Conservation (phyloP, 2,888 invertebrate genomes). For the Eristalis pertinax region DNA sequence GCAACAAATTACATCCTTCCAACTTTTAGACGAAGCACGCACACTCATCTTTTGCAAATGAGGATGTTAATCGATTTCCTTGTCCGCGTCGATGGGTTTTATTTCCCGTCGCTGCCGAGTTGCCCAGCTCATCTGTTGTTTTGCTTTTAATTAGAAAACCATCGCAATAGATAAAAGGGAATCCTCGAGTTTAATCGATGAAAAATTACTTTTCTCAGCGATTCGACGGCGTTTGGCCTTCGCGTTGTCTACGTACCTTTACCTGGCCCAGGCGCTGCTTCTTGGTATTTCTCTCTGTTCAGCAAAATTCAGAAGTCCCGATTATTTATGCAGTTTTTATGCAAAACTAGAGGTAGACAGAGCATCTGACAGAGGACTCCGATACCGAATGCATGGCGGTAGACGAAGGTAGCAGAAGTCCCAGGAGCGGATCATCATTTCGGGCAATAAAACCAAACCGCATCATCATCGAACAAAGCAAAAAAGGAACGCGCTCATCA, state of each 20-base stretch:
- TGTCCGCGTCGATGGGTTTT: constrained; percentile 14
- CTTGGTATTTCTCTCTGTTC: neutral
- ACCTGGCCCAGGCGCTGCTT: constrained; percentile 8
- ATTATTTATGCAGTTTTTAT: constrained; percentile 80
- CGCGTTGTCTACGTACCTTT: constrained; percentile 32
- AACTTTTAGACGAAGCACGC: neutral
- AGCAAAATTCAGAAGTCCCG: constrained; percentile 47
- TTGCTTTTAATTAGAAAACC: constrained; percentile 39
- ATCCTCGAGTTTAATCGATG: constrained; percentile 48
- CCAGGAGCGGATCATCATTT: constrained; percentile 53
- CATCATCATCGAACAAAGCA: constrained; percentile 60
- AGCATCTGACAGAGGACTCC: constrained; percentile 34
- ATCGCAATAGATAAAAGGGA: constrained; percentile 60
- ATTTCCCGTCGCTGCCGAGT: neutral
- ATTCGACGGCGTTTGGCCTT: neutral
- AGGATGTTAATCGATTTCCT: constrained; percentile 44
- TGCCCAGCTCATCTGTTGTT: too few relatives aligned
- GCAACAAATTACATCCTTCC: constrained; percentile 36
- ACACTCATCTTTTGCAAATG: constrained; percentile 27
- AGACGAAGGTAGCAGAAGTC: neutral
- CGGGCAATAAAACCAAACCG: constrained; percentile 57
- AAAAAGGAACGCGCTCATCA: neutral
- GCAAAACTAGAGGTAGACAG: constrained; percentile 74
- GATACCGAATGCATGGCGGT: constrained; percentile 5
- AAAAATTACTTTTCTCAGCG: constrained; percentile 39